These are phyloP conservation scores for Struthio camelus DNA, from an alignment of 2,113 vertebrate genomes.

Conservation along the genomic window DNA sequence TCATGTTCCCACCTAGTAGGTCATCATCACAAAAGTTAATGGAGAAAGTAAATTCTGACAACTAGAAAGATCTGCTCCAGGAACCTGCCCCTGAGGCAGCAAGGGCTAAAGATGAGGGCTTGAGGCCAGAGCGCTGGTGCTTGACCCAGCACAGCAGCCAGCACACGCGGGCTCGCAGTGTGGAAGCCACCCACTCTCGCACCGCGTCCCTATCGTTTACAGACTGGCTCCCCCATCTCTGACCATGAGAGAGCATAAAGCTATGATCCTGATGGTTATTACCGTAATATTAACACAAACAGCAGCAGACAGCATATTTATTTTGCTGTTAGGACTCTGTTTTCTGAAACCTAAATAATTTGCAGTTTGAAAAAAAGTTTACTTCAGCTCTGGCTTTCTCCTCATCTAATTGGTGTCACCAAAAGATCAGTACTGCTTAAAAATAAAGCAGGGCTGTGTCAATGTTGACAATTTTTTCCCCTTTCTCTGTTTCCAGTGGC, in stretches of 20 bases:
- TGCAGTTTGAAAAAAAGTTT: not conserved
- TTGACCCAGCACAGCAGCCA: not conserved
- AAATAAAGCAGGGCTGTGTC: slow-evolving; percentile 20
- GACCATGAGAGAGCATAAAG: not conserved
- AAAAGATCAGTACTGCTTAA: slow-evolving; percentile 2
- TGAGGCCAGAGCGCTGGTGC: not conserved
- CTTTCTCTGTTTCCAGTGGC: not conserved
- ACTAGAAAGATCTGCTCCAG: not conserved
- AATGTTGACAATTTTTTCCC: not conserved
- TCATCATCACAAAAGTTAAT: not conserved
- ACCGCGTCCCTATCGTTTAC: rapidly evolving
- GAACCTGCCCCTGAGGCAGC: not conserved
- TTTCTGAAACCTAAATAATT: not conserved
- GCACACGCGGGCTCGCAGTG: not conserved
- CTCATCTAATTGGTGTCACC: slow-evolving; percentile 14
- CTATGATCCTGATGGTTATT: rapidly evolving
- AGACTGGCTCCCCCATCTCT: not conserved
- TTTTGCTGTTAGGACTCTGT: not conserved
- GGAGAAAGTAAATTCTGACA: not conserved
- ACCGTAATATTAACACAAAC: rapidly evolving
- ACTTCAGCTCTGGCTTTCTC: not conserved
- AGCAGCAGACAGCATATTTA: no score
- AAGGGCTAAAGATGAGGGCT: not conserved
- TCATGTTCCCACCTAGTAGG: not conserved
- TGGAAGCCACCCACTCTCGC: not conserved